Percentiles rank a stretch among this genome's conserved stretches.
These are phyloP conservation scores for Megaceryle maxima DNA, from an alignment of 2,113 vertebrate species.

Conservation along the genomic window DNA sequence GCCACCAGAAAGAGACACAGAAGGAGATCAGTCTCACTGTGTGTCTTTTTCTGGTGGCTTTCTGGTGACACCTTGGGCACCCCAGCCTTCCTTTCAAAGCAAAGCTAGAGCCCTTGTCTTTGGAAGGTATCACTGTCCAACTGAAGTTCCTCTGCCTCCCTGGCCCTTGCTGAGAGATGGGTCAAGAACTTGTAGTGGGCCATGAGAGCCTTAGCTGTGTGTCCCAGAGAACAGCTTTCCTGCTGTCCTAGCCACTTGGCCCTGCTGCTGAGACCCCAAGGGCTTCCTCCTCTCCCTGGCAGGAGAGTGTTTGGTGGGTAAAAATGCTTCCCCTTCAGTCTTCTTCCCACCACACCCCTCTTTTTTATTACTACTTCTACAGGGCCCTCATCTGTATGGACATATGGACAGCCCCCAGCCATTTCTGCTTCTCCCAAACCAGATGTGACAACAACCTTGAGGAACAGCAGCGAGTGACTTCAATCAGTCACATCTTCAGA, in stretches of 20 bases:
- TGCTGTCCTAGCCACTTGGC: rapidly evolving
- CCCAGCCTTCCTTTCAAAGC: not conserved
- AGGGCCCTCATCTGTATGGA: not conserved
- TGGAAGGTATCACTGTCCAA: not conserved
- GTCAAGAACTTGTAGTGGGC: not conserved
- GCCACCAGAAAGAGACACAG: not conserved
- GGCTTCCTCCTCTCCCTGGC: not conserved
- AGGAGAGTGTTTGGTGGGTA: rapidly evolving
- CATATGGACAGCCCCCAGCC: rapidly evolving
- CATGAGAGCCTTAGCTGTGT: not conserved
- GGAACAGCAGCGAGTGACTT: not conserved
- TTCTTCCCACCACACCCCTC: no score
- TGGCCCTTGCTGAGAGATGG: not conserved
- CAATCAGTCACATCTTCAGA: not conserved
- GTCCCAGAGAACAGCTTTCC: not conserved
- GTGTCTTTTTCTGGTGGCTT: no score
- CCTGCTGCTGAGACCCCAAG: not conserved
- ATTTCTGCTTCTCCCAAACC: not conserved
- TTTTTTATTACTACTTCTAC: not conserved
- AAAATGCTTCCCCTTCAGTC: not conserved
- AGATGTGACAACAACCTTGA: not conserved
- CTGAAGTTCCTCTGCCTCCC: not conserved
- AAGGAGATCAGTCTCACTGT: not conserved
- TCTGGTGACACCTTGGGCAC: not conserved
- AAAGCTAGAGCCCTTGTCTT: not conserved